phyloP scores from a whole-genome alignment of 2,888 invertebrate species.

The Epinotia brunnichana region DNA sequence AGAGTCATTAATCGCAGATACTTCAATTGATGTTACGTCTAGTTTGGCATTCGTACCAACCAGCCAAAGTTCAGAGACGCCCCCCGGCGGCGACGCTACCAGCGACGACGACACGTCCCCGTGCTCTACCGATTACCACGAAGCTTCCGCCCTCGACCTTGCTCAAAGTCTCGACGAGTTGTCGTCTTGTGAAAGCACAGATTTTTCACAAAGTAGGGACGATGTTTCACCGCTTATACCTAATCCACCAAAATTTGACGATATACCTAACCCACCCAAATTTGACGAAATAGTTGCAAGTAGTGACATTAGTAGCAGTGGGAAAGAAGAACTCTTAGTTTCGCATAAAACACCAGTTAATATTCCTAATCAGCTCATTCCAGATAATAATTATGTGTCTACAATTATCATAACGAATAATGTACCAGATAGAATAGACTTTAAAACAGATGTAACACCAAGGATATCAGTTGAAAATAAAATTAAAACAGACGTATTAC shows the following conservation, averaged over 20 bases:
- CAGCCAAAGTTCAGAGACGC: conserved; percentile 74
- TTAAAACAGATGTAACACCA: conserved; percentile 37
- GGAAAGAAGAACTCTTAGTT: conserved; percentile 46
- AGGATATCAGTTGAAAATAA: conserved; percentile 2
- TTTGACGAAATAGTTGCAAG: conserved; percentile 49
- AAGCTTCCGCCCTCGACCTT: conserved; percentile 77
- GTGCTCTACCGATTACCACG: conserved; percentile 79
- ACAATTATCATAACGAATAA: conserved; percentile 55
- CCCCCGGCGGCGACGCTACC: conserved; percentile 69
- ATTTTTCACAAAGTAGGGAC: conserved; percentile 79
- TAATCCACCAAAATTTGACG: conserved; percentile 52
- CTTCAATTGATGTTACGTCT: conserved; percentile 77
- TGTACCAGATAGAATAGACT: conserved; percentile 50
- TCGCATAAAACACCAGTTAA: conserved; percentile 55
- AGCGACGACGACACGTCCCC: conserved; percentile 75
- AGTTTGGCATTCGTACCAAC: conserved; percentile 78
- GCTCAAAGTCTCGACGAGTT: conserved; percentile 74
- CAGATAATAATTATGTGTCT: conserved; percentile 60
- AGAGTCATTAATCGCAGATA: conserved; percentile 75
- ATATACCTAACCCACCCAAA: conserved; percentile 53
- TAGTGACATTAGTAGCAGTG: conserved; percentile 50
- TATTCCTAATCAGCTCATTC: conserved; percentile 72
- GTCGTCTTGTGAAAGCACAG: conserved; percentile 74
- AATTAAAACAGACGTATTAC: conserved; percentile 37
- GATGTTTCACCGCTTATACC: conserved; percentile 63